Conservation (phyloP, 2,888 invertebrate genomes). For the Coenonympha glycerion region DNA sequence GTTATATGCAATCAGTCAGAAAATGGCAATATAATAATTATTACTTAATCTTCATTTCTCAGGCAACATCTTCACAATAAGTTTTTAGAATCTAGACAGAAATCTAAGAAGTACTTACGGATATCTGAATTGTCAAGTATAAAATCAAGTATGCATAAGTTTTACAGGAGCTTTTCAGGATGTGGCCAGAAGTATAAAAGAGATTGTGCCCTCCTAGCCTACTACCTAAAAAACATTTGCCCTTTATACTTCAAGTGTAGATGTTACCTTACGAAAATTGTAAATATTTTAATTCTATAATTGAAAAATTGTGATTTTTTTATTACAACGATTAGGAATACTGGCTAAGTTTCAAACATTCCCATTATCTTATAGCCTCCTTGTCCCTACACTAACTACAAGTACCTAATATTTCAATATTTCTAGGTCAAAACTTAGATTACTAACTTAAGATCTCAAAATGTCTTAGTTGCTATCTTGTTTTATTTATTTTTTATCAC, state of each 20-base stretch:
- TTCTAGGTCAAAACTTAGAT: constrained; percentile 8
- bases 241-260: background rate
- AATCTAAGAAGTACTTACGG: too few species aligned
- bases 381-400: constrained; percentile 1
- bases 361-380: constrained; percentile 23
- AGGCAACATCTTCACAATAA: background rate
- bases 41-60: constrained; percentile 21
- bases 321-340: constrained; percentile 36
- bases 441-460: constrained; percentile 17
- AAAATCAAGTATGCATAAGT: too few species aligned
- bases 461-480: constrained; percentile 15
- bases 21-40: too few species aligned
- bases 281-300: constrained; percentile 1
- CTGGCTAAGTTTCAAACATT: constrained; percentile 30
- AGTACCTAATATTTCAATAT: constrained; percentile 16
- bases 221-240: background rate
- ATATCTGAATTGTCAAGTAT: too few species aligned
- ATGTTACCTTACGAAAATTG: background rate
- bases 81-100: background rate
- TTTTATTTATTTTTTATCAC: background rate
- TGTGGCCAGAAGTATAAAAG: background rate
- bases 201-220: background rate
- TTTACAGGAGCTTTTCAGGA: background rate
- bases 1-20: constrained; percentile 45
- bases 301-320: constrained; percentile 10